phyloP scores from a whole-genome alignment of 30 jellyfish, hydroid and myxozoan genomes.

The Morbakka virulenta region DNA sequence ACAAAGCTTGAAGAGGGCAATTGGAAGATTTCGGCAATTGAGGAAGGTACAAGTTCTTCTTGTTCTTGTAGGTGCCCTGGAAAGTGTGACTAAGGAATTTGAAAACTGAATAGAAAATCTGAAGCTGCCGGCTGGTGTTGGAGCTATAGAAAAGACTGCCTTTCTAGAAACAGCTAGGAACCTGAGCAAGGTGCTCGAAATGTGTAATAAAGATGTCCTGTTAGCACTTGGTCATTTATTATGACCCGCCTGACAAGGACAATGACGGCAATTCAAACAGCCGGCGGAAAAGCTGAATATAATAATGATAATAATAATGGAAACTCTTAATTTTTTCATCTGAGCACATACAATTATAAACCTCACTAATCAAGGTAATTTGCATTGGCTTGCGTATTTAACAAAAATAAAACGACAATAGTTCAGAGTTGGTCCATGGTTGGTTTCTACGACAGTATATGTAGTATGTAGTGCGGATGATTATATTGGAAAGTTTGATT shows the following conservation, averaged over 20 bases:
- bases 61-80: background rate
- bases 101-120: background rate
- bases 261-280: background rate
- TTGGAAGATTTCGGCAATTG: background rate
- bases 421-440: no score
- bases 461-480: no score
- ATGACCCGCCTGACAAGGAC: background rate
- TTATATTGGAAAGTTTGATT: no score
- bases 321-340: no score
- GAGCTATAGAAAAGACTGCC: background rate
- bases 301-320: background rate
- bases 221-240: background rate
- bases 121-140: background rate
- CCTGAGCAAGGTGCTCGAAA: background rate
- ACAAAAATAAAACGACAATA: no score
- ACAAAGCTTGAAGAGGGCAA: background rate
- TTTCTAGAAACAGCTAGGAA: background rate
- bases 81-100: background rate
- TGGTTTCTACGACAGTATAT: no score
- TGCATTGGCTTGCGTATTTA: no score
- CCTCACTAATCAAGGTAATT: no score
- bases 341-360: no score
- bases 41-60: background rate
- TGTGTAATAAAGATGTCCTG: background rate
- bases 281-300: background rate